Percentiles rank a stretch among this genome's conserved stretches.
Evolutionary conservation across 2,113 vertebrate species (phyloP).

Genomic region (Suncus etruscus): DNA sequence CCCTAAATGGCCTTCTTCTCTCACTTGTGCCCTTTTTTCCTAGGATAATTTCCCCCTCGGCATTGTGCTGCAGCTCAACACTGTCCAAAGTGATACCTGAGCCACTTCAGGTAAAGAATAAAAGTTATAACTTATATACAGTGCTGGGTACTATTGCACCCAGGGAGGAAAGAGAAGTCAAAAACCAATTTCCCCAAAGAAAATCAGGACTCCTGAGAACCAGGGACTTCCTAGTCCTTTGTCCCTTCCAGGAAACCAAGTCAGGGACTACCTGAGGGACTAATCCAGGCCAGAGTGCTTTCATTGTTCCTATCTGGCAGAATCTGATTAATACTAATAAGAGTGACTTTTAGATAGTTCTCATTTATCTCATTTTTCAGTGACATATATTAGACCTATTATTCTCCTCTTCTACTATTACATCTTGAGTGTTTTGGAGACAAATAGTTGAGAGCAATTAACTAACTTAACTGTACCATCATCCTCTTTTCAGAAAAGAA

Average conservation of each 20-base stretch:
- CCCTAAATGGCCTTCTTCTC: background rate
- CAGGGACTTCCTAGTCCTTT: no score
- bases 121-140: background rate
- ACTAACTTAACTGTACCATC: no score
- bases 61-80: background rate
- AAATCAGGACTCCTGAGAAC: background rate
- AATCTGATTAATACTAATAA: background rate
- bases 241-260: no score
- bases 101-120: background rate
- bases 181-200: background rate
- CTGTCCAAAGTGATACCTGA: background rate
- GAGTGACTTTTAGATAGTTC: background rate
- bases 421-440: background rate
- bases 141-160: background rate
- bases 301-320: background rate
- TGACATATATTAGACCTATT: background rate
- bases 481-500: no score
- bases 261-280: no score
- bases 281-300: background rate
- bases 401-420: conserved; percentile 17
- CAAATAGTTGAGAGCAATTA: no score
- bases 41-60: background rate
- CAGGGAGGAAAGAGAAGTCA: background rate
- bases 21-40: conserved; percentile 1
- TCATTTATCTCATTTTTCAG: background rate